Conservation (phyloP, 1,140 invertebrate genomes). For the Brachionus angularis region DNA sequence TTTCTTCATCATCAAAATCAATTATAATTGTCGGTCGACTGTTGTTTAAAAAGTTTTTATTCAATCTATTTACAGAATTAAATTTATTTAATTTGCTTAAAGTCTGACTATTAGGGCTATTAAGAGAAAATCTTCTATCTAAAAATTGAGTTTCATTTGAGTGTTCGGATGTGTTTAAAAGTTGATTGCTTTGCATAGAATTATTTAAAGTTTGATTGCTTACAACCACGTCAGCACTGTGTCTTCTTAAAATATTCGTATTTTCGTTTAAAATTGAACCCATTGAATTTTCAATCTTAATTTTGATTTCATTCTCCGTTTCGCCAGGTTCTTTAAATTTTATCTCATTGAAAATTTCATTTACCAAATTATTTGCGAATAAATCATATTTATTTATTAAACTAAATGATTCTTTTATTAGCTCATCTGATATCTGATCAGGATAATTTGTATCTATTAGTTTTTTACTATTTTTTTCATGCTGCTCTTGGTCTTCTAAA, state of each 20-base stretch:
- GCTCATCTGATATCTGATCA: neutral
- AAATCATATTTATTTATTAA: neutral
- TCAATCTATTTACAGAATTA: neutral
- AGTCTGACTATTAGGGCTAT: too few relatives aligned
- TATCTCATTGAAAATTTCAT: constrained; percentile 13
- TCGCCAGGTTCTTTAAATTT: neutral
- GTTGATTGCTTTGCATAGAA: too few relatives aligned
- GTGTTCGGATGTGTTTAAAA: too few relatives aligned
- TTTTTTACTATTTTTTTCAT: neutral
- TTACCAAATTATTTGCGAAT: neutral
- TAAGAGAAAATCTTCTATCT: too few relatives aligned
- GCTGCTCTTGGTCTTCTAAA: neutral
- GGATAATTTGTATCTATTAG: neutral
- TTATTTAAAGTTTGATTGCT: too few relatives aligned
- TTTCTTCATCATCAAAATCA: constrained; percentile 6
- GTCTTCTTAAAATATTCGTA: neutral
- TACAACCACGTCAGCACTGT: neutral
- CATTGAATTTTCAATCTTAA: neutral
- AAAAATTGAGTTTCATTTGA: too few relatives aligned
- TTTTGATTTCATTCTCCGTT: constrained; percentile 18
- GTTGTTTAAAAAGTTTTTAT: neutral
- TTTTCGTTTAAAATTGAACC: neutral
- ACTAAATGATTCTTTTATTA: constrained; percentile 6
- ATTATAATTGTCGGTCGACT: neutral
- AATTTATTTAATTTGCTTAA: too few relatives aligned